Conservation (phyloP, 2,888 invertebrate genomes). For the Dione juno region DNA sequence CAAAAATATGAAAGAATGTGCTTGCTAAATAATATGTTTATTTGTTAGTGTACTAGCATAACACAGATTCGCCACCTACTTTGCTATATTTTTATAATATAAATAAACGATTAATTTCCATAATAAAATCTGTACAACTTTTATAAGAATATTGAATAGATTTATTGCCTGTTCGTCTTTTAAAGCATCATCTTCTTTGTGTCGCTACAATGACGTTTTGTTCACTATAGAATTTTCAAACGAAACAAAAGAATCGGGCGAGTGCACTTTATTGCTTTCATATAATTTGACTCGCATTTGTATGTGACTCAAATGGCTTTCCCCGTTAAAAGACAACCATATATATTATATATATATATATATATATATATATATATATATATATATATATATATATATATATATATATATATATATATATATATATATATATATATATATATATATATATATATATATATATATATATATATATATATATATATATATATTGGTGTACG, state of each 20-base stretch:
- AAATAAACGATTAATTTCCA: neutral
- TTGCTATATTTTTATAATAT: neutral
- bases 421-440: too few species aligned
- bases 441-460: too few species aligned
- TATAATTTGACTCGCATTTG: constrained; percentile 10
- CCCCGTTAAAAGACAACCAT: neutral
- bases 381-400: too few species aligned
- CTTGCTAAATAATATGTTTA: too few species aligned
- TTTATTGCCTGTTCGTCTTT: constrained; percentile 23
- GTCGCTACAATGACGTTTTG: constrained; percentile 31
- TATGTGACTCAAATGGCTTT: constrained; percentile 10
- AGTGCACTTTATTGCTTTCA: constrained; percentile 29
- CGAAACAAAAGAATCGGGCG: constrained; percentile 34
- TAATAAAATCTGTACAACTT: neutral
- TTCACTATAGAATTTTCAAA: constrained; percentile 28
- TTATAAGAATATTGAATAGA: constrained; percentile 1
- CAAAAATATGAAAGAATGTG: too few species aligned
- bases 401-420: too few species aligned
- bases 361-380: too few species aligned
- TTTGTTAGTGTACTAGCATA: too few species aligned
- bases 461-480: too few species aligned
- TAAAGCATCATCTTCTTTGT: constrained; percentile 22
- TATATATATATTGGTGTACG: too few species aligned
- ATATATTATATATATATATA: too few species aligned
- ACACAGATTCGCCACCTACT: too few species aligned